These are phyloP conservation scores for Papilio demoleus DNA, from an alignment of 2,888 invertebrate genomes.

Conservation along the genomic window DNA sequence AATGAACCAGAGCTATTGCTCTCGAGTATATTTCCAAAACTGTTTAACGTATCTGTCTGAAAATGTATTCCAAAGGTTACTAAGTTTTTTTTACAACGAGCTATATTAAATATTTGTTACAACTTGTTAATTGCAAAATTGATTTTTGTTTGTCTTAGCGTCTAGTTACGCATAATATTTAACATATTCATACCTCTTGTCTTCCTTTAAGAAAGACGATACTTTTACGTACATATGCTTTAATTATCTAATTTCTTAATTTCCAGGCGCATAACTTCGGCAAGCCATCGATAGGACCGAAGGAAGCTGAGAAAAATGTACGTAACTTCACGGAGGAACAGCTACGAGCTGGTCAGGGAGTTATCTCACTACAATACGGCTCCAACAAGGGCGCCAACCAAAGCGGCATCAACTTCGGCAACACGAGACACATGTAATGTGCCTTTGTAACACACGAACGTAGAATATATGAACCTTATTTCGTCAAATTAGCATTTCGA, in stretches of 20 bases:
- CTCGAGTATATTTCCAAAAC: too few species aligned
- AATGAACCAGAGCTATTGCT: too few species aligned
- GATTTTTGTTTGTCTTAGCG: background rate
- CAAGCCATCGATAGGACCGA: slow-evolving; percentile 96
- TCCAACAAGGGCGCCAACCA: slow-evolving; percentile 99
- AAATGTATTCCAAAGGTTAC: too few species aligned
- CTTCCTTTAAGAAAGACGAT: too few species aligned
- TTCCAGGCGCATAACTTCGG: slow-evolving; percentile 90
- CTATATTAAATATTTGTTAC: too few species aligned
- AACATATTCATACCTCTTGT: too few species aligned
- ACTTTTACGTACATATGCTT: too few species aligned
- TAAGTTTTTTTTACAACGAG: too few species aligned
- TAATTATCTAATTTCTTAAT: background rate
- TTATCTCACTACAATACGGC: slow-evolving; percentile 97
- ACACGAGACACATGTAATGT: slow-evolving; percentile 96
- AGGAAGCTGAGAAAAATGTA: slow-evolving; percentile 97
- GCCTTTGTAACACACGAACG: slow-evolving; percentile 24
- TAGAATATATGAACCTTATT: slow-evolving; percentile 26
- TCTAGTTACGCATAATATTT: background rate
- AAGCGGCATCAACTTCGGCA: slow-evolving; percentile 98
- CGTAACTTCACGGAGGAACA: slow-evolving; percentile 97
- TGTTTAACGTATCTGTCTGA: too few species aligned
- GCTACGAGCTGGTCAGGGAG: slow-evolving; percentile 94
- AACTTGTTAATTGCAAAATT: too few species aligned
- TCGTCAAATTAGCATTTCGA: slow-evolving; percentile 37